Conservation (phyloP, 2,888 invertebrate genomes). For the Nesidiocoris tenuis region DNA sequence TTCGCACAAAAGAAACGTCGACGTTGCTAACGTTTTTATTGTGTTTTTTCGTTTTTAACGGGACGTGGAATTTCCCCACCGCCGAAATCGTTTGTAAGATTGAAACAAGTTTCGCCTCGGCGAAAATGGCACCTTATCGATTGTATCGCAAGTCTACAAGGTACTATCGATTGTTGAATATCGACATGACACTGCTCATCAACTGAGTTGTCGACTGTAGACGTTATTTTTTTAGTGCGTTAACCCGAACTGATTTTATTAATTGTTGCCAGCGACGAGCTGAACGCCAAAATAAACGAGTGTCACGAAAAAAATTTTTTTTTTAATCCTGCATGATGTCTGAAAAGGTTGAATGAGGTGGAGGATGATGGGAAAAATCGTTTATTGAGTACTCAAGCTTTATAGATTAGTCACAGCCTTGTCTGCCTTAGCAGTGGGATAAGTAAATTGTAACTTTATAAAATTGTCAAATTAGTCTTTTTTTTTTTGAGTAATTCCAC, state of each 20-base stretch:
- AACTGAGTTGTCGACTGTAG: conserved; percentile 25
- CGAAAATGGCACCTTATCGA: neutral
- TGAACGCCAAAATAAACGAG: neutral
- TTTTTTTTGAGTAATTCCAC: too few relatives aligned
- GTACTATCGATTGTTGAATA: conserved; percentile 16
- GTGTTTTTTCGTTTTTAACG: neutral
- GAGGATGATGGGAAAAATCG: too few relatives aligned
- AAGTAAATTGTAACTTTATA: too few relatives aligned
- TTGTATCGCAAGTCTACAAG: neutral
- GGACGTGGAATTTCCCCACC: conserved; percentile 17
- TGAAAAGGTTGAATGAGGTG: too few relatives aligned
- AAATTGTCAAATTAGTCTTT: too few relatives aligned
- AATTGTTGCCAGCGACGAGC: conserved; percentile 11
- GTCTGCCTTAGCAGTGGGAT: too few relatives aligned
- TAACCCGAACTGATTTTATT: conserved; percentile 29
- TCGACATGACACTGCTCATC: neutral
- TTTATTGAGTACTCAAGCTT: too few relatives aligned
- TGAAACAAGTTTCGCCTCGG: neutral
- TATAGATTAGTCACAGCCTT: too few relatives aligned
- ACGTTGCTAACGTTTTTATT: neutral
- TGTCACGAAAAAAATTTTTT: conserved; percentile 3
- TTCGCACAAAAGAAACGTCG: conserved; percentile 5
- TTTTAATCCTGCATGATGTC: too few relatives aligned
- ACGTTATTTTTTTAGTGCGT: conserved; percentile 23
- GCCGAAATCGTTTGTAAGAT: neutral